Conservation (phyloP, 2,797 vertebrate species). For the Megaceryle alcyon region DNA sequence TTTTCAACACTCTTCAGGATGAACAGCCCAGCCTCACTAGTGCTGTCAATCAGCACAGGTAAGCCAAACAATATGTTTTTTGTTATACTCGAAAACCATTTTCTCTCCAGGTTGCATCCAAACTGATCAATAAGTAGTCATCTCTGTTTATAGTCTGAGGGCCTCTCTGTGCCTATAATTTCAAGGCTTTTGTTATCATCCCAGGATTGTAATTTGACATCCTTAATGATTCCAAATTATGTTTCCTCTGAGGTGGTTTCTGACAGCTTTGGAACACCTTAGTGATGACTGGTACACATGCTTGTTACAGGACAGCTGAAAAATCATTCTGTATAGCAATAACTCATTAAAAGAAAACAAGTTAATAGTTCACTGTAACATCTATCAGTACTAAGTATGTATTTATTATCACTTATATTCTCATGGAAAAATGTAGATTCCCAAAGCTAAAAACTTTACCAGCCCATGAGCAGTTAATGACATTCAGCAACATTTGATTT, state of each 20-base stretch:
- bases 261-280: background rate
- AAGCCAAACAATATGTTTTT: background rate
- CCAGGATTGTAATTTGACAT: background rate
- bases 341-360: background rate
- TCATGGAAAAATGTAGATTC: background rate
- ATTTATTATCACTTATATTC: background rate
- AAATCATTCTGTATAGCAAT: background rate
- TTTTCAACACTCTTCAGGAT: background rate
- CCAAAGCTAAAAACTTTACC: background rate
- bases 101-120: background rate
- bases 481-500: background rate
- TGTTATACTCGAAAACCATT: background rate
- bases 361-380: background rate
- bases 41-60: background rate
- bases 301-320: background rate
- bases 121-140: background rate
- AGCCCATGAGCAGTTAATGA: background rate
- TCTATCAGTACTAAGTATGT: background rate
- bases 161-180: background rate
- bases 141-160: background rate
- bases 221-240: background rate
- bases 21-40: rapidly evolving
- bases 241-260: background rate
- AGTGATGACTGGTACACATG: rapidly evolving
- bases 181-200: background rate